Conservation (phyloP, 2,888 invertebrate species). For the Papilio elwesi region DNA sequence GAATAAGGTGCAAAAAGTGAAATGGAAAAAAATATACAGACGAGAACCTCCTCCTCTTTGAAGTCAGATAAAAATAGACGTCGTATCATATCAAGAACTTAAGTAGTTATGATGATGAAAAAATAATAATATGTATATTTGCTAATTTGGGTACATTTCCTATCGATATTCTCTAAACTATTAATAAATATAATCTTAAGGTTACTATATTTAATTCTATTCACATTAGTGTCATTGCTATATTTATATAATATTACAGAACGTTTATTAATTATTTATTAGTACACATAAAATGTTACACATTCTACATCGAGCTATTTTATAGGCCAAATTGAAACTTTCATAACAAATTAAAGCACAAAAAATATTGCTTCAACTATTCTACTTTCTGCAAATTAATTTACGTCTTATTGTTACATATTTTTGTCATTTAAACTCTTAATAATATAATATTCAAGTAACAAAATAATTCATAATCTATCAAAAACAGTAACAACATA, state of each 20-base stretch:
- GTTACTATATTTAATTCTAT: not conserved
- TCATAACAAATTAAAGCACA: not conserved
- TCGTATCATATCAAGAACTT: no score
- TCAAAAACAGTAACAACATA: not conserved
- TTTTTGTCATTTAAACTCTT: not conserved
- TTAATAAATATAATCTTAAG: no score
- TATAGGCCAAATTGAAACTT: slow-evolving; percentile 35
- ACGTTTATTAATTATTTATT: not conserved
- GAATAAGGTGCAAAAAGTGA: no score
- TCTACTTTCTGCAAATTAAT: slow-evolving; percentile 11
- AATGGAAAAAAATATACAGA: no score
- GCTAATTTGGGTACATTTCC: no score
- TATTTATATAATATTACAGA: not conserved
- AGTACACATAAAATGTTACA: not conserved
- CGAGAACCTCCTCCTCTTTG: no score
- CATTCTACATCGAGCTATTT: slow-evolving; percentile 33
- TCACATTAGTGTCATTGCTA: not conserved
- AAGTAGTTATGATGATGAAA: no score
- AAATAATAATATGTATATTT: no score
- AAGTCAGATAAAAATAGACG: no score
- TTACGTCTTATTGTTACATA: not conserved
- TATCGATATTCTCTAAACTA: no score
- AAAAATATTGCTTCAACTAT: not conserved
- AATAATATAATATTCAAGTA: not conserved
- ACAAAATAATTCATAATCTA: not conserved